Percentiles rank a stretch among this genome's conserved stretches.
Evolutionary conservation across 1,140 invertebrate species (phyloP).

Genomic region (Meloidogyne chitwoodi): DNA sequence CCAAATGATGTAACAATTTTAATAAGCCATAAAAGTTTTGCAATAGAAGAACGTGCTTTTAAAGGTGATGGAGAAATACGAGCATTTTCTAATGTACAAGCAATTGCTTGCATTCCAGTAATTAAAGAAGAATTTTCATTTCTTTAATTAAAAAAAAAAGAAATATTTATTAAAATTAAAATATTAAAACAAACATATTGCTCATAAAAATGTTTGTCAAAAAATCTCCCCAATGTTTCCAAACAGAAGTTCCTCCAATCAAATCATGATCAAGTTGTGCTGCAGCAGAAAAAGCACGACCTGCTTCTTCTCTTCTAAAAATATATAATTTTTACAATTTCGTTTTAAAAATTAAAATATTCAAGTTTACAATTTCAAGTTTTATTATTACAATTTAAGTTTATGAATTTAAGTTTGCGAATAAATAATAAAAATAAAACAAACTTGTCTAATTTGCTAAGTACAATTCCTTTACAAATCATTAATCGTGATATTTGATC

Average conservation of each 20-base stretch:
- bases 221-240: constrained; percentile 31
- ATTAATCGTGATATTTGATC: constrained; percentile 29
- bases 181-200: constrained; percentile 23
- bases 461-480: constrained; percentile 27
- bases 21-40: constrained; percentile 30
- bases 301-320: constrained; percentile 28
- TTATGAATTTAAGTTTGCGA: too few species aligned
- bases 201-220: constrained; percentile 20
- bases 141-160: constrained; percentile 13
- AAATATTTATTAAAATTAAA: background rate
- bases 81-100: constrained; percentile 20
- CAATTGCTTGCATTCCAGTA: constrained; percentile 22
- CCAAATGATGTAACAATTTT: constrained; percentile 31
- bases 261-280: constrained; percentile 22
- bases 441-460: constrained; percentile 30
- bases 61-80: background rate
- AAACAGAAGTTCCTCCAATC: constrained; percentile 18
- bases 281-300: constrained; percentile 28
- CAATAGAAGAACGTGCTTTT: constrained; percentile 24
- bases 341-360: background rate
- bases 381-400: too few species aligned
- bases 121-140: constrained; percentile 21
- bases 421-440: background rate
- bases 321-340: background rate
- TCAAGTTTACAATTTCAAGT: too few species aligned